These are phyloP conservation scores for Apostichopus californicus DNA, from an alignment of 35 echinoderm and acorn worm genomes.

Conservation along the genomic window DNA sequence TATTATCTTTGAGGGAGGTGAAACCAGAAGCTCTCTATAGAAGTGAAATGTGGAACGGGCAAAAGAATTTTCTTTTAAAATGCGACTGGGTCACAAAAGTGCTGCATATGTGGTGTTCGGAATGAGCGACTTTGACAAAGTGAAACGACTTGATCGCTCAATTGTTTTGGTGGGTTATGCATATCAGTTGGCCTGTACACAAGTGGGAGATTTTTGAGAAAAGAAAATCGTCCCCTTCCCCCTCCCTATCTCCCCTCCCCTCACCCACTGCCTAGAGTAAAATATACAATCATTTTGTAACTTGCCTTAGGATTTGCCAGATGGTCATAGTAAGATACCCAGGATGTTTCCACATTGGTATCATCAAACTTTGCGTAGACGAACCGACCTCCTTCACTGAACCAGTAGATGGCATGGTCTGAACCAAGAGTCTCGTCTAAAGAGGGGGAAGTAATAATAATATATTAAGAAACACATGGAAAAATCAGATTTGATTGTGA, in stretches of 20 bases:
- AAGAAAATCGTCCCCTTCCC: neutral
- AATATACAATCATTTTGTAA: neutral
- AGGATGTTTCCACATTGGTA: conserved; percentile 47
- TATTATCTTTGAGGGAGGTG: too few species aligned
- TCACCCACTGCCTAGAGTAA: neutral
- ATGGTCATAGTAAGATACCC: conserved; percentile 72
- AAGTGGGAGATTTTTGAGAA: neutral
- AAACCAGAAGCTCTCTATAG: too few species aligned
- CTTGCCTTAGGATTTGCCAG: conserved; percentile 3
- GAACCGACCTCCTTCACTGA: conserved; percentile 27
- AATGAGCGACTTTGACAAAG: too few species aligned
- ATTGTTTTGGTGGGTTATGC: too few species aligned
- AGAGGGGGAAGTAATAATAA: too few species aligned
- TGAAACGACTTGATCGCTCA: too few species aligned
- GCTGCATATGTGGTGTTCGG: too few species aligned
- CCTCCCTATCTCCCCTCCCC: neutral
- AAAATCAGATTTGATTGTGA: too few species aligned
- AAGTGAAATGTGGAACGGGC: too few species aligned
- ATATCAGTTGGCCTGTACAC: neutral
- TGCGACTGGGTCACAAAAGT: too few species aligned
- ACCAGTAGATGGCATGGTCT: conserved; percentile 91
- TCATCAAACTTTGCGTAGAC: conserved; percentile 83
- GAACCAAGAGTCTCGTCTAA: neutral
- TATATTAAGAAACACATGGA: too few species aligned
- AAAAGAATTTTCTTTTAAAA: too few species aligned